Evolutionary conservation across 2,888 invertebrate genomes (phyloP).

Genomic region (Parnassius orleans): DNA sequence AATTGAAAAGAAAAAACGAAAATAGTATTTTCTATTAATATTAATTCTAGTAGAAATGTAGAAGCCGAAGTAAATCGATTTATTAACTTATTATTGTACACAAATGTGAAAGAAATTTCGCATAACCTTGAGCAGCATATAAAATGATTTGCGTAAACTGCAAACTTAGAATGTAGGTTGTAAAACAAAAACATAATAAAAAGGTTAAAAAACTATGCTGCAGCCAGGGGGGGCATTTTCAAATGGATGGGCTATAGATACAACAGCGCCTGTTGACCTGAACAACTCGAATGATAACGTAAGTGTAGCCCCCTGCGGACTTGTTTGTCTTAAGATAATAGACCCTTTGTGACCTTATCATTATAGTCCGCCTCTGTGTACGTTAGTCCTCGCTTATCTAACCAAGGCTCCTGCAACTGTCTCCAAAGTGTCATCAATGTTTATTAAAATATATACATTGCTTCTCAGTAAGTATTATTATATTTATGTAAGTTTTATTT

Average conservation of each 20-base stretch:
- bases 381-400: conserved; percentile 33
- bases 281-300: conserved; percentile 64
- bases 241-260: conserved; percentile 75
- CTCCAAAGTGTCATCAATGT: conserved; percentile 45
- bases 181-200: conserved; percentile 28
- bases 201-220: conserved; percentile 47
- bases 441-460: conserved; percentile 29
- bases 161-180: conserved; percentile 28
- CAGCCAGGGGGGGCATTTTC: conserved; percentile 54
- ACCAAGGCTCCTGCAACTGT: conserved; percentile 41
- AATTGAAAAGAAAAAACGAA: too few species aligned
- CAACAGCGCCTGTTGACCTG: conserved; percentile 69
- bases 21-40: too few species aligned
- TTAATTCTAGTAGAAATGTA: too few species aligned
- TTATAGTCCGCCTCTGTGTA: conserved; percentile 31
- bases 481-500: conserved; percentile 7
- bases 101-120: neutral
- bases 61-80: too few species aligned
- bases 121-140: conserved; percentile 11
- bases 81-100: neutral
- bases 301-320: conserved; percentile 72
- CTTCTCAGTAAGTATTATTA: conserved; percentile 30
- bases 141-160: conserved; percentile 27
- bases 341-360: conserved; percentile 52
- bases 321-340: conserved; percentile 65